Conservation (phyloP, 2,888 invertebrate genomes). For the Oithona nana region DNA sequence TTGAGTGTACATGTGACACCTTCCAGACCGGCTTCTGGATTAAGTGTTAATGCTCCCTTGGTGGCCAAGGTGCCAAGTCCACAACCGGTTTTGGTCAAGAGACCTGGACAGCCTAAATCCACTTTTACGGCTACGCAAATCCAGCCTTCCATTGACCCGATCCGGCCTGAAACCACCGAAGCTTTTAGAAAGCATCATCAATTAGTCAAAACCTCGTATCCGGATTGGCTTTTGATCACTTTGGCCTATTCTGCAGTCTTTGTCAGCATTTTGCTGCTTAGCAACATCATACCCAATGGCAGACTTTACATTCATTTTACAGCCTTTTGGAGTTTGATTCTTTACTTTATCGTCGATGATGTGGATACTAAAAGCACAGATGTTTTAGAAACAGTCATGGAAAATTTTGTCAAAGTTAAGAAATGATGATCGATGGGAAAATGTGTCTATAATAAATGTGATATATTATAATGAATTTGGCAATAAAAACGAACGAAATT, state of each 20-base stretch:
- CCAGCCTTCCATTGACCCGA: slow-evolving; percentile 10
- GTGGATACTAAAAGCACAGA: background rate
- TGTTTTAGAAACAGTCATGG: slow-evolving; percentile 1
- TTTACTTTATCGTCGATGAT: slow-evolving; percentile 16
- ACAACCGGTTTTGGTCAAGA: background rate
- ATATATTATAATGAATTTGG: background rate
- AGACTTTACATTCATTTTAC: slow-evolving; percentile 16
- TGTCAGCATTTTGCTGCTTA: slow-evolving; percentile 7
- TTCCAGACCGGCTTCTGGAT: background rate
- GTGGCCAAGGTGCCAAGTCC: background rate
- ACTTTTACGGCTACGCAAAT: background rate
- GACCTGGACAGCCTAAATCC: no score
- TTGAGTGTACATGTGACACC: background rate
- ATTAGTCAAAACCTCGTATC: background rate
- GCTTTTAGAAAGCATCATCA: background rate
- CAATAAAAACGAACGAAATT: no score
- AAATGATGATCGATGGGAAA: background rate
- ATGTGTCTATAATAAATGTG: background rate
- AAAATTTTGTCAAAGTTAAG: slow-evolving; percentile 3
- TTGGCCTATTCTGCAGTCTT: slow-evolving; percentile 12
- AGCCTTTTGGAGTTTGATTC: slow-evolving; percentile 14
- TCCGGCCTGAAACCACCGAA: background rate
- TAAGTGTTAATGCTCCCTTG: background rate
- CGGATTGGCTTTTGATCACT: slow-evolving; percentile 11
- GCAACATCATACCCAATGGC: slow-evolving; percentile 11